Evolutionary conservation across 1,140 invertebrate genomes (phyloP), one percentile per base, ranked within the genome.

Genomic region (Drosophila simulans): DNA sequence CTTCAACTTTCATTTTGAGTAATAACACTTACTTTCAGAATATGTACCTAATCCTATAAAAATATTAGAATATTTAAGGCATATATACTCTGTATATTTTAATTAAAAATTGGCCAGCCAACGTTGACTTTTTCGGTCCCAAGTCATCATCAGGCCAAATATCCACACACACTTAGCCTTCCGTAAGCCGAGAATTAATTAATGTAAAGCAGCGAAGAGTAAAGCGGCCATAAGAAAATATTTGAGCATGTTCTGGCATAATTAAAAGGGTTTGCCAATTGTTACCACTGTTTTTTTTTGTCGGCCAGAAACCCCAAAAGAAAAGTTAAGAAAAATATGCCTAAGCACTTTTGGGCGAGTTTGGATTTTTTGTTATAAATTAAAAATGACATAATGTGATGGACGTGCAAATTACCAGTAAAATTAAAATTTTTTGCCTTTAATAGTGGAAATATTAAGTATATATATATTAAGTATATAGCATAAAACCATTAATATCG

Each of bases 231-330:
- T 84, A 84, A 88, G 64, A 71, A 88, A 88, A 88, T 89, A 88
- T 89, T 88, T 89, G 84, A 52, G 77, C 84, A 80, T 88, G 84
- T 89, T 89, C 68, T 39, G 76, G 84, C 84, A 88, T 88, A 88
- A 88, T 88, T 84, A 88, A 84, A 88, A 80, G 77, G 75, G 80
- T 43, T 68, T 85, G 43, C 35, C 51, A 49, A 70, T 43, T 49
- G 42, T 57, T 70, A 13, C 27, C 37, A 1, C 34, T 48, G 55
- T 60, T 39, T 58, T 57, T 52, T 49, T 52, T 34, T 51, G 49
- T 42, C 27, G 58, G 48, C 25, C 56, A 35, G 54, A 4, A n/a
- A 52, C 31, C 45, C 31, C 31, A n/a, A 27, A 15, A 53, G 39
- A 25, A 66, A 52, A 1, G 39, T 46, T 15, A 69, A 70, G 64